Evolutionary conservation across 2,888 invertebrate genomes (phyloP).

Genomic region (Oligia strigilis): DNA sequence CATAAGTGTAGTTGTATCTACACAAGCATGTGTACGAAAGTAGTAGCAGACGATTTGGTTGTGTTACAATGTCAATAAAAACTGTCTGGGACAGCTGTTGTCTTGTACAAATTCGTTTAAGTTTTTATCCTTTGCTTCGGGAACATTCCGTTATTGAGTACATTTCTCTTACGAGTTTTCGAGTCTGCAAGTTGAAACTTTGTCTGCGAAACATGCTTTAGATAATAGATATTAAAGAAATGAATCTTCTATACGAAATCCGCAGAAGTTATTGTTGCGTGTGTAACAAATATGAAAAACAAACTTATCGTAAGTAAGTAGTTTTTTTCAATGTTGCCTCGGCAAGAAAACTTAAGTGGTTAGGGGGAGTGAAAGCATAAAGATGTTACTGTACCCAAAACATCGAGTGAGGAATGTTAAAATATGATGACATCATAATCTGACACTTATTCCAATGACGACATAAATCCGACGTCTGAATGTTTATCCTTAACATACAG

Average conservation of each 20-base stretch:
- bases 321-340: background rate
- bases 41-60: slow-evolving; percentile 43
- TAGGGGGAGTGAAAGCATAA: slow-evolving; percentile 2
- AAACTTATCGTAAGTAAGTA: background rate
- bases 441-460: slow-evolving; percentile 49
- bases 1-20: background rate
- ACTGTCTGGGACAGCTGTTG: slow-evolving; percentile 55
- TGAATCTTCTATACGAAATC: background rate
- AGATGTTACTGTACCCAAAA: slow-evolving; percentile 11
- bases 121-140: slow-evolving; percentile 49
- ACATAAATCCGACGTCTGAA: slow-evolving; percentile 58
- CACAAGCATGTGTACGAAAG: slow-evolving; percentile 4
- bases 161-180: slow-evolving; percentile 46
- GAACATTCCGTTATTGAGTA: slow-evolving; percentile 49
- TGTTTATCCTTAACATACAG: slow-evolving; percentile 48
- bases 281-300: background rate
- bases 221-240: slow-evolving; percentile 8
- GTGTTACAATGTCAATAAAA: slow-evolving; percentile 56
- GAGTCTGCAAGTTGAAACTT: slow-evolving; percentile 27
- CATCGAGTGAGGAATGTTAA: slow-evolving; percentile 1
- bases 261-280: background rate
- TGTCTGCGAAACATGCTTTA: slow-evolving; percentile 10
- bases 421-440: slow-evolving; percentile 47
- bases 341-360: background rate
- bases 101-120: slow-evolving; percentile 58